Conservation (phyloP, 1,140 invertebrate genomes). For the Eriosoma lanigerum region DNA sequence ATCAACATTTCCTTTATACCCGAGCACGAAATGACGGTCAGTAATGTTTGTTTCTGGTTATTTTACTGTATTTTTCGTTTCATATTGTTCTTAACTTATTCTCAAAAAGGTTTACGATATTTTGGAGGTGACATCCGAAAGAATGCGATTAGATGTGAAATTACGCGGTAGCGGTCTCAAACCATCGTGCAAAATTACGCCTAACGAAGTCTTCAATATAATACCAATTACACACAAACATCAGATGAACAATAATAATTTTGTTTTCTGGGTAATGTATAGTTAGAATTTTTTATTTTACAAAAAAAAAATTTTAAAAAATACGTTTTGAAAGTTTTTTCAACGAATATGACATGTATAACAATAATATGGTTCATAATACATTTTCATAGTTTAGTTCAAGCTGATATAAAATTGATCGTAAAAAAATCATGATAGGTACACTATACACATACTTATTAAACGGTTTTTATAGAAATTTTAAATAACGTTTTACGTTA, state of each 20-base stretch:
- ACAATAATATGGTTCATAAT: no score
- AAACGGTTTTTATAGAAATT: no score
- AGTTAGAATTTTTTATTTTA: no score
- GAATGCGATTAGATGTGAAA: background rate
- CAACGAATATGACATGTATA: no score
- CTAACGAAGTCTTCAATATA: background rate
- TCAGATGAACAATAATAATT: background rate
- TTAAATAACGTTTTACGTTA: no score
- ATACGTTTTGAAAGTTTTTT: no score
- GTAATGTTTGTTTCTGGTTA: background rate
- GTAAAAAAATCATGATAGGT: no score
- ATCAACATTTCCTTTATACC: slow-evolving; percentile 28
- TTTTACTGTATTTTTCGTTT: background rate
- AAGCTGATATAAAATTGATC: no score
- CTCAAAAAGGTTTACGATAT: background rate
- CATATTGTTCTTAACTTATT: background rate
- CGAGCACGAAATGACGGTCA: slow-evolving; percentile 9
- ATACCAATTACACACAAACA: background rate
- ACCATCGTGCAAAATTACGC: slow-evolving; percentile 10
- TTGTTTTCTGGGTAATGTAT: background rate
- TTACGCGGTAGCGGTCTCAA: background rate
- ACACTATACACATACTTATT: no score
- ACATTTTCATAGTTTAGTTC: no score
- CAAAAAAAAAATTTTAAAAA: no score
- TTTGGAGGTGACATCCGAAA: slow-evolving; percentile 7